Percentiles rank a stretch among this genome's conserved stretches.
phyloP scores from a whole-genome alignment of 2,888 invertebrate genomes.

The Hirtodrosophila alboralis region DNA sequence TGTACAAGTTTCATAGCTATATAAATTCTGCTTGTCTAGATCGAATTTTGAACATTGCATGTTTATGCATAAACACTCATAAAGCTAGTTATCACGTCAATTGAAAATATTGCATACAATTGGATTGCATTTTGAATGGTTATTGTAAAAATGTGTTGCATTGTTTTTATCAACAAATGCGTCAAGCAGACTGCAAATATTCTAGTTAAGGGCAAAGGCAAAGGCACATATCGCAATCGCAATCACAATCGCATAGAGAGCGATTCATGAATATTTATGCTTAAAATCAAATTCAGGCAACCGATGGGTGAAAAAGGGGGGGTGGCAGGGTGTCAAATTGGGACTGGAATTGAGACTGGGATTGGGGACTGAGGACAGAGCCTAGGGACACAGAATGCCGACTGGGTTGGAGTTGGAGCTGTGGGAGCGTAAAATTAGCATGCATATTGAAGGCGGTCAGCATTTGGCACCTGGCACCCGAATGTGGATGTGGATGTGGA shows the following conservation, averaged over 20 bases:
- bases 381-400: not conserved
- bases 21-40: too few species aligned
- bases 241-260: constrained; percentile 49
- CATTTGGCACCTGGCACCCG: constrained; percentile 50
- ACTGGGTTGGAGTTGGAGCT: constrained; percentile 4
- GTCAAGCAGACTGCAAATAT: constrained; percentile 14
- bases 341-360: not conserved
- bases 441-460: constrained; percentile 62
- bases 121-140: constrained; percentile 29
- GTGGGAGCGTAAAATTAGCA: constrained; percentile 48
- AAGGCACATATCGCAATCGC: constrained; percentile 41
- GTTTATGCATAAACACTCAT: not conserved
- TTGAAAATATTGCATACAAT: constrained; percentile 29
- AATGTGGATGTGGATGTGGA: constrained; percentile 8
- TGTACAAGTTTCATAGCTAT: too few species aligned
- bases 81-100: constrained; percentile 4
- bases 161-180: constrained; percentile 30
- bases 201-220: constrained; percentile 13
- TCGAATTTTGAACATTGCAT: too few species aligned
- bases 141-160: constrained; percentile 40
- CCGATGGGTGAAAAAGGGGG: constrained; percentile 7
- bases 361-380: not conserved
- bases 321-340: not conserved
- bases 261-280: constrained; percentile 59
- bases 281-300: constrained; percentile 55